Evolutionary conservation across 2,113 vertebrate genomes (phyloP), one percentile per base, ranked within the genome.

Genomic region (Vombatus ursinus): DNA sequence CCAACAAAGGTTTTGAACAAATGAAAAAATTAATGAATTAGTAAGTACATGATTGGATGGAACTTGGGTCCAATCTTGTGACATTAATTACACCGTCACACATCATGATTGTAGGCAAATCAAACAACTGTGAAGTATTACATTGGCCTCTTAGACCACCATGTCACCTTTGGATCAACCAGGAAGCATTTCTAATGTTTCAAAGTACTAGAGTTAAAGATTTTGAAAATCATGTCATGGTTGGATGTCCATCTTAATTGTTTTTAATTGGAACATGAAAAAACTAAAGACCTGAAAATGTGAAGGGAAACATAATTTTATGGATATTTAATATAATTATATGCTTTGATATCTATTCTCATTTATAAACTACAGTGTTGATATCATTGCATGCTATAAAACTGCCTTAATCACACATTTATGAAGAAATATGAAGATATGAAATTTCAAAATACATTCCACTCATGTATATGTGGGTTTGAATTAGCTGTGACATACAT

Each of bases 211-310:
- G 68, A 44, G 37, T 44, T 77, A n/a, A 44, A 77, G 68, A 77
- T 47, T 50, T 49, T 50, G 28, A 7, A 96, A 95, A 95, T 52
- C 52, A n/a, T 48, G 25, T 31, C 2, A 95, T 77, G 96, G 92
- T 94, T 61, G 57, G 52, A 91, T 84, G 6, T 4, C 84, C 92
- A 24, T 47, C 16, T 53, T 94, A 94, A 95, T 91, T 94, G 95
- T 52, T 95, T 98, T 92, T 94, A 95, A 4, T 95, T 49, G 89
- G 28, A 97, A 96, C 90, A 77, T 51, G 57, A 94, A 91, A 91
- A 94, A 92, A 89, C 90, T 90, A 97, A 95, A 9, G 52, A 2
- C 16, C 50, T 89, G 31, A 0, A 68, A 96, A 95, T 47, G 61
- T 93, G 50, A 95, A 95, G 31, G 53, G 23, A 52, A 92, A 89